Evolutionary conservation across 1,140 invertebrate species (phyloP), one percentile per base, ranked within the genome.

Genomic region (Mizuhopecten yessoensis): DNA sequence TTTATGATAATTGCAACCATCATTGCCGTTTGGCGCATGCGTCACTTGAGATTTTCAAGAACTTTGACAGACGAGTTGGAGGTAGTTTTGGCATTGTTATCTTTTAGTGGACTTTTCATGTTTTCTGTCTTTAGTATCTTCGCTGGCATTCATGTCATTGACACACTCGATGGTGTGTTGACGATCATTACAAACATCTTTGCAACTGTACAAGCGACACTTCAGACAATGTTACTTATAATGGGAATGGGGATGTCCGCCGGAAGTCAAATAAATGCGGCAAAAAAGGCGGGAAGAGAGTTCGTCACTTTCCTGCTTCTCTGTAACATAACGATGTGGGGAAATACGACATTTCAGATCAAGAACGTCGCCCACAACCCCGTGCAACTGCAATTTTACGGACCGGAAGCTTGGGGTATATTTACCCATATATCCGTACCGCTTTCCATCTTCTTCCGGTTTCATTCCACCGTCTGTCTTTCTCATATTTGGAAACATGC

Each of bases 261-360:
- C 20, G 98, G 98, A 94, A 97, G 98, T 45, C 98, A 98, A 0
- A 98, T 98, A 96, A 98, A 99, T 95, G 98, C 99, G 95, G 97
- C 98, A 92, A 98, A 98, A 95, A 99, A 99, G 97, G 98, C 99
- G 0, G 99, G 99, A 0, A 97, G 99, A 91, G 99, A 99, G 96
- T 98, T 99, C 45, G 98, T 99, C 49, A 99, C 99, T 86, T 99
- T 99, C 97, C 97, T 99, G 88, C 97, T 99, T 34, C 98, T 99
- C 95, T 98, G 98, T 96, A 99, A 99, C 96, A 92, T 95, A 90
- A 93, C 95, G 11, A 93, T 96, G 93, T 96, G 95, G 95, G 91
- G 92, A 20, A 93, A 95, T 57, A 95, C 95, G 89, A 95, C 95
- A 17, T 95, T 95, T 90, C 93, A 94, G 88, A 94, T 93, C n/a